phyloP scores from a whole-genome alignment of 2,113 vertebrate genomes.

The Eidolon helvum region DNA sequence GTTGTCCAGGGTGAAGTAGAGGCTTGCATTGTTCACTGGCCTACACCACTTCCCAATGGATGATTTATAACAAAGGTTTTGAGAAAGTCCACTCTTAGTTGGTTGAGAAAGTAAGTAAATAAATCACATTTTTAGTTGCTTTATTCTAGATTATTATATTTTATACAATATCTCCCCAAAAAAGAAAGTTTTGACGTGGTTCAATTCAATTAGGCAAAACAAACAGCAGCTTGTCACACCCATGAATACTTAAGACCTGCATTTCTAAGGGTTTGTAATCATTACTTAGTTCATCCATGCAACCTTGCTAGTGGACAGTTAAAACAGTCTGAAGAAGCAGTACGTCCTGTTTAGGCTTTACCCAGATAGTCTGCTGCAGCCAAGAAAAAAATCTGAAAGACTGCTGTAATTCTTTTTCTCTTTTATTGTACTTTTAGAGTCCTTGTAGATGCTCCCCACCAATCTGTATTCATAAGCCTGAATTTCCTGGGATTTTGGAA shows the following conservation, averaged over 20 bases:
- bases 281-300: neutral
- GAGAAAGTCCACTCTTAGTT: neutral
- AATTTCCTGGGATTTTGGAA: neutral
- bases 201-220: neutral
- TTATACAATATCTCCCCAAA: neutral
- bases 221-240: neutral
- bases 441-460: neutral
- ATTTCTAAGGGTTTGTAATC: neutral
- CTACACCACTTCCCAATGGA: rapidly evolving
- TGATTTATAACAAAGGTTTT: neutral
- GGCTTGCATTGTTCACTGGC: rapidly evolving
- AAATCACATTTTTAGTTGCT: neutral
- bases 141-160: neutral
- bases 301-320: neutral
- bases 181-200: neutral
- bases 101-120: neutral
- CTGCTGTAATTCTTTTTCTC: neutral
- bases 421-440: neutral
- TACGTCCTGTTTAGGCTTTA: neutral
- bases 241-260: neutral
- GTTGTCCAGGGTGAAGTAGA: neutral
- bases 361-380: neutral
- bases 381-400: neutral
- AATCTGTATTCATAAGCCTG: neutral
- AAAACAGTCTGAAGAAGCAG: neutral